Evolutionary conservation across 2,113 vertebrate genomes (phyloP), one percentile per base, ranked within the genome.

Genomic region (Rousettus leschenaultii): DNA sequence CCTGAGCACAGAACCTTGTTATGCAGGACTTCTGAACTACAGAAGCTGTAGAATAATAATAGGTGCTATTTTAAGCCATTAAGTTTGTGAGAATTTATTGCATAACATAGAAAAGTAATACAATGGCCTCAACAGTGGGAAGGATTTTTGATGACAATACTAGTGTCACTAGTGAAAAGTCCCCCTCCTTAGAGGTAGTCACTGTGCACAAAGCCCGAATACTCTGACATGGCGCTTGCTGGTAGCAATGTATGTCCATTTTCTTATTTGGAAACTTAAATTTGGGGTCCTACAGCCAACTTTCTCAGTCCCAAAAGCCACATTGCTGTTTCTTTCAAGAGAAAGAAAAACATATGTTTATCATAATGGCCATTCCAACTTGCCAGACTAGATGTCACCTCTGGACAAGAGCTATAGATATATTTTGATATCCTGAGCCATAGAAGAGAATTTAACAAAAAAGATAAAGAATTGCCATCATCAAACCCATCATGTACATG

Each of bases 121-220:
- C 12, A 43, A 10, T 6, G 28, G 8, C 40, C 35, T 61, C 28
- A 75, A 18, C 48, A 1, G 2, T 35, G 3, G 3, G 12, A 73
- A 5, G 7, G 5, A 21, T 70, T 91, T 55, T 35, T 45, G 8
- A 68, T 2, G 43, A 7, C n/a, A 61, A 30, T 3, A 10, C 0
- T 48, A 4, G 3, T 6, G 21, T 59, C 35, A 71, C 30, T 51
- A 24, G 4, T 53, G n/a, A 48, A 77, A 55, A 86, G 8, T n/a
- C 0, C 65, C 28, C n/a, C 21, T 45, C 21, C 10, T 7, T 10
- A 94, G 61, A 73, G 33, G 65, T 0, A 57, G 16, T n/a, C 22
- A 1, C 28, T n/a, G 53, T 15, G 35, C 12, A n/a, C 2, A 12
- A 0, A 84, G 28, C 9, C 21, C 22, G n/a, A 7, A 18, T 13